Conservation (phyloP, 1,140 invertebrate genomes). For the Scaptomyza pallida region DNA sequence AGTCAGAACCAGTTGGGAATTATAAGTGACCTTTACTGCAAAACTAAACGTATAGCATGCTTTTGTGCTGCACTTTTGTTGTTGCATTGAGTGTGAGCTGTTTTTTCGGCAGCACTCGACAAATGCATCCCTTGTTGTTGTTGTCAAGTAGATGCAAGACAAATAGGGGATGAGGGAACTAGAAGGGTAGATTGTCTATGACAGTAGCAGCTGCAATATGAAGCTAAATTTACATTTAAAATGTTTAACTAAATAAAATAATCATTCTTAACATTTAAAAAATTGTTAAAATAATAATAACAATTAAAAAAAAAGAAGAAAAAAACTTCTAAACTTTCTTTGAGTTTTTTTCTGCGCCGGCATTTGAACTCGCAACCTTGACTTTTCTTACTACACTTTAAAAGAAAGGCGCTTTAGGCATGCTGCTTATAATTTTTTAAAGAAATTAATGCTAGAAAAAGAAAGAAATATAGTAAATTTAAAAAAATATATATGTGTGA, state of each 20-base stretch:
- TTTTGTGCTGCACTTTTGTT: neutral
- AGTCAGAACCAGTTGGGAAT: constrained; percentile 63
- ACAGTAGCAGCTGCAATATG: neutral
- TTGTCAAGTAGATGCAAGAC: neutral
- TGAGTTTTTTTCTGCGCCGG: neutral
- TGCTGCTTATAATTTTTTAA: neutral
- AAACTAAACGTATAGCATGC: constrained; percentile 25
- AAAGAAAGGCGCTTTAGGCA: too few relatives aligned
- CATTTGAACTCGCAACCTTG: constrained; percentile 5
- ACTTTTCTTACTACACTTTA: neutral
- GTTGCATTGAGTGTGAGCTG: constrained; percentile 2
- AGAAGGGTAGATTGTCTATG: neutral
- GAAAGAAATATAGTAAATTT: neutral
- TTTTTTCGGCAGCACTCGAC: neutral
- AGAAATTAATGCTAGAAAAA: neutral
- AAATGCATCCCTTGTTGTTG: constrained; percentile 34
- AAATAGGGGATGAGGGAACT: neutral
- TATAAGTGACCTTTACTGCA: constrained; percentile 32
- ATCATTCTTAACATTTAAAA: neutral
- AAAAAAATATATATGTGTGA: neutral
- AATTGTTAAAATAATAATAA: neutral
- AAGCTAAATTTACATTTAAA: neutral
- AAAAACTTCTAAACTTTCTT: neutral
- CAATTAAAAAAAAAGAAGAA: neutral
- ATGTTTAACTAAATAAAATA: neutral